Evolutionary conservation across 2,888 invertebrate genomes (phyloP).

Genomic region (Melangyna quadrimaculata): DNA sequence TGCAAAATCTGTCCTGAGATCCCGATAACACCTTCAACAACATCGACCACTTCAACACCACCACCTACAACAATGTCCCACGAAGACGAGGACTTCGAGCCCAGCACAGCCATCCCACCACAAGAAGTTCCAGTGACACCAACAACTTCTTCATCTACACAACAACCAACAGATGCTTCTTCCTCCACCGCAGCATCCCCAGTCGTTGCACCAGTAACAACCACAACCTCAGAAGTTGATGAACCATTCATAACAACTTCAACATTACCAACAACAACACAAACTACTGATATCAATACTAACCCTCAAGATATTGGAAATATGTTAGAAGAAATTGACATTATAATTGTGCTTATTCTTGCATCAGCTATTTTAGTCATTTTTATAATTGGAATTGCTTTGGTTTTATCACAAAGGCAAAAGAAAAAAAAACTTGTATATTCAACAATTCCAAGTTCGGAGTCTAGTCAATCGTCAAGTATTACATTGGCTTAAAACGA

Average conservation of each 20-base stretch:
- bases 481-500: constrained; percentile 56
- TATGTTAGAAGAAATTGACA: constrained; percentile 65
- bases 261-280: not conserved
- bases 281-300: constrained; percentile 9
- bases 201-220: not conserved
- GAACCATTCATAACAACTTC: constrained; percentile 4
- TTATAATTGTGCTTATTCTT: constrained; percentile 62
- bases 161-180: not conserved
- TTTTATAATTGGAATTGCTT: constrained; percentile 53
- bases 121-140: not conserved
- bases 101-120: not conserved
- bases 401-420: constrained; percentile 27
- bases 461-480: constrained; percentile 74
- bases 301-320: constrained; percentile 54
- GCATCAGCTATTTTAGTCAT: constrained; percentile 60
- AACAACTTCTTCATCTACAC: not conserved
- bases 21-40: constrained; percentile 14
- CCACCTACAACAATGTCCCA: not conserved
- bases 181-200: not conserved
- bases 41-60: not conserved
- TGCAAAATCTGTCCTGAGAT: constrained; percentile 75
- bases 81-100: not conserved
- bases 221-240: not conserved
- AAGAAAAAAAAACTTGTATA: constrained; percentile 74
- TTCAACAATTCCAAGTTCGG: constrained; percentile 76